phyloP scores from a whole-genome alignment of 2,113 vertebrate species.

The Raja brachyura region DNA sequence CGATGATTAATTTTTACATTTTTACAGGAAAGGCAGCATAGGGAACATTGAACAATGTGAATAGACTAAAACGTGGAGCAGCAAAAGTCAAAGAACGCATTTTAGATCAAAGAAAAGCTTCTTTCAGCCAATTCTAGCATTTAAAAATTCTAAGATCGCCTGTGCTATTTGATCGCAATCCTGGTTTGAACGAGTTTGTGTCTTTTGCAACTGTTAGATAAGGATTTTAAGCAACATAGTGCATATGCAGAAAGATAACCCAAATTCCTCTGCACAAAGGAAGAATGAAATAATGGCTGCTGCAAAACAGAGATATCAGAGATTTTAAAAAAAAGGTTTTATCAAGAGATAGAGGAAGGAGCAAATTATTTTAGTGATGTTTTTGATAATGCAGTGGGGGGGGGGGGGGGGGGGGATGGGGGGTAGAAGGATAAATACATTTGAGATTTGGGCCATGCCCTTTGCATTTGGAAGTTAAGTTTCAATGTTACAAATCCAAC shows the following conservation, averaged over 20 bases:
- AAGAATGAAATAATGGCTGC: not conserved
- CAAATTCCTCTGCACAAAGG: not conserved
- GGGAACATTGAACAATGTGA: not conserved
- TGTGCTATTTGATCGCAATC: not conserved
- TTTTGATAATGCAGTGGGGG: too few relatives aligned
- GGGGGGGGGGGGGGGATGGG: too few relatives aligned
- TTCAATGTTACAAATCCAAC: too few relatives aligned
- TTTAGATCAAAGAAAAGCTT: not conserved
- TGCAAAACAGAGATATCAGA: not conserved
- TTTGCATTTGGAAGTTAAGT: too few relatives aligned
- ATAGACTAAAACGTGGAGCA: not conserved
- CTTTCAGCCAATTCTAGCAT: not conserved
- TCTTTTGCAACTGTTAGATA: not conserved
- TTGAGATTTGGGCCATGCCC: too few relatives aligned
- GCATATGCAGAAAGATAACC: not conserved
- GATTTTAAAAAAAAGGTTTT: not conserved
- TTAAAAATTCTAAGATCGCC: not conserved
- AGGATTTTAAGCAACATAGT: not conserved
- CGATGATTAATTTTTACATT: not conserved
- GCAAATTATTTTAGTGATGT: too few relatives aligned
- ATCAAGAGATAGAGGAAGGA: too few relatives aligned
- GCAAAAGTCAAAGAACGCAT: not conserved
- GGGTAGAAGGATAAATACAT: too few relatives aligned
- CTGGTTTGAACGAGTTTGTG: not conserved
- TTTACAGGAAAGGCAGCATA: not conserved